These are phyloP conservation scores for Azorinus chamasolen DNA, from an alignment of 2,888 invertebrate genomes.

Conservation along the genomic window DNA sequence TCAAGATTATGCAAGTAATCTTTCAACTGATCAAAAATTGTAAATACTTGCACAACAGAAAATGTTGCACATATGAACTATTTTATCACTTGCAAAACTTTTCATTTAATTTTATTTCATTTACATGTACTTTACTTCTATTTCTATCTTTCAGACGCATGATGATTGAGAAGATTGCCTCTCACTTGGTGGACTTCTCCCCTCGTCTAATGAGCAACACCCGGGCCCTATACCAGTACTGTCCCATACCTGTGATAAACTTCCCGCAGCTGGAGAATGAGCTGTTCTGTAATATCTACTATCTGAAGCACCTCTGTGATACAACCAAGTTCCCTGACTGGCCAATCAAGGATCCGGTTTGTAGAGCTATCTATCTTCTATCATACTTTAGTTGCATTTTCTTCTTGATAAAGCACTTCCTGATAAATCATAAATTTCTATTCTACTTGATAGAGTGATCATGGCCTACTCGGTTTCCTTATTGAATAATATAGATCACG, in stretches of 20 bases:
- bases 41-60: no score
- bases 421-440: no score
- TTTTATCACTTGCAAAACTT: no score
- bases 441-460: no score
- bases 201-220: constrained; percentile 97
- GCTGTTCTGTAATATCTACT: constrained; percentile 99
- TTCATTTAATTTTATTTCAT: no score
- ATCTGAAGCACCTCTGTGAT: constrained; percentile 98
- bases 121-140: no score
- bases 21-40: no score
- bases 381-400: not conserved
- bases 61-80: no score
- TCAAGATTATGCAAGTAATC: no score
- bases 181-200: constrained; percentile 99
- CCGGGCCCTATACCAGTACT: constrained; percentile 97
- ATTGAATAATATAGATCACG: no score
- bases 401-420: no score
- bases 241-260: constrained; percentile 96
- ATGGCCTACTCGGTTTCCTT: no score
- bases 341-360: constrained; percentile 98
- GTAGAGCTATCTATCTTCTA: constrained; percentile 74
- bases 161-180: constrained; percentile 98
- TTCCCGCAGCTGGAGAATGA: constrained; percentile 98
- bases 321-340: constrained; percentile 96
- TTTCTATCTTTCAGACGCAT: constrained; percentile 89